Conservation (phyloP, 2,797 vertebrate species). For the Aphelocoma californica region DNA sequence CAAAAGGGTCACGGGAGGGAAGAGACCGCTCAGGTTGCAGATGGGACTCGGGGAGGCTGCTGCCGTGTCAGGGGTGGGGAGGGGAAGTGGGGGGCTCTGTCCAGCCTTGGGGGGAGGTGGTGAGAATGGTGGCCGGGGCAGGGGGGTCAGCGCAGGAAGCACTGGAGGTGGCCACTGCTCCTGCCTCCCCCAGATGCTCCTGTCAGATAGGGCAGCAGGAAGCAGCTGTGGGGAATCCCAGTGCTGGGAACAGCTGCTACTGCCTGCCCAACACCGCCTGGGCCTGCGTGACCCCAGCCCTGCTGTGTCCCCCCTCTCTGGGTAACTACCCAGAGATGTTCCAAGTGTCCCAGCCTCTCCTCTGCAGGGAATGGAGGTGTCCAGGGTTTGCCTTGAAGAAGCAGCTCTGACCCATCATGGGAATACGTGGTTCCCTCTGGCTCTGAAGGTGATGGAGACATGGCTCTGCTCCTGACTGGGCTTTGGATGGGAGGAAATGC, state of each 20-base stretch:
- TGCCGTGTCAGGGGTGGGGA: neutral
- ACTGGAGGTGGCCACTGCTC: constrained; percentile 21
- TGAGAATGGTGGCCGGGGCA: constrained; percentile 64
- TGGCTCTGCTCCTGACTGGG: neutral
- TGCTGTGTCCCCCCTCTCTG: accelerated
- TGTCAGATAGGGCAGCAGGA: constrained; percentile 77
- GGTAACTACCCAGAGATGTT: neutral
- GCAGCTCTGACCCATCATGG: constrained; percentile 4
- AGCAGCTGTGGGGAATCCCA: constrained; percentile 75
- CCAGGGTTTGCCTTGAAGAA: constrained; percentile 22
- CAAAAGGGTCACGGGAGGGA: neutral
- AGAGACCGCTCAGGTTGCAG: neutral
- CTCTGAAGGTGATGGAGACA: neutral
- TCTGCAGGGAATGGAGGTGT: neutral
- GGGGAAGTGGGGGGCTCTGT: neutral
- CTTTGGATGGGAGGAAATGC: neutral
- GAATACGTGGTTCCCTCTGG: neutral
- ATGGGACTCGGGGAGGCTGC: neutral
- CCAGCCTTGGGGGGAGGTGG: constrained; percentile 51
- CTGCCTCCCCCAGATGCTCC: constrained; percentile 70
- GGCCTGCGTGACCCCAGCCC: neutral
- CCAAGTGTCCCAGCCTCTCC: neutral
- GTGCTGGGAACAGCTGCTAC: constrained; percentile 66
- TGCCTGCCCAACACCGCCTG: neutral
- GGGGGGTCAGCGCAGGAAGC: constrained; percentile 59